phyloP scores from a whole-genome alignment of 2,888 invertebrate genomes.

The Drepanosiphum platanoidis region DNA sequence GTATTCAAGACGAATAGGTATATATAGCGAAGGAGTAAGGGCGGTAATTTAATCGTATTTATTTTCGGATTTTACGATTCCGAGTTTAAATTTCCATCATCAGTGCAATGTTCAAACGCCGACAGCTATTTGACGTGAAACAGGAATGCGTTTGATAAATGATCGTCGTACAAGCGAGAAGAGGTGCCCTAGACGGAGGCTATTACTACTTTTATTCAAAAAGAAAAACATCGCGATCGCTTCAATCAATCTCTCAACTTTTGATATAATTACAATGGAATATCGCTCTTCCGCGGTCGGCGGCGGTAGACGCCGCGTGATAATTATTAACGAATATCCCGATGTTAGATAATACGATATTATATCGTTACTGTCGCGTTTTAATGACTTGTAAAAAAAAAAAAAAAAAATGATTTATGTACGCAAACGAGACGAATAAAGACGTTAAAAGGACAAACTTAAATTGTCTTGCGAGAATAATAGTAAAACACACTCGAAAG shows the following conservation, averaged over 20 bases:
- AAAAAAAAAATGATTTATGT: neutral
- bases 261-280: neutral
- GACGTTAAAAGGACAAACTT: too few relatives aligned
- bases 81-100: slow-evolving; percentile 45
- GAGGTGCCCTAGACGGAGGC: neutral
- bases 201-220: slow-evolving; percentile 7
- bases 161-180: neutral
- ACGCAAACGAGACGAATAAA: neutral
- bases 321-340: neutral
- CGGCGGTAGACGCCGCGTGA: neutral
- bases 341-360: neutral
- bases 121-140: slow-evolving; percentile 53
- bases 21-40: neutral
- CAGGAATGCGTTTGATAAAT: slow-evolving; percentile 50
- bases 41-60: slow-evolving; percentile 48
- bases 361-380: neutral
- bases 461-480: too few relatives aligned
- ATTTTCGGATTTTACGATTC: slow-evolving; percentile 20
- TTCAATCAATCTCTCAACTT: slow-evolving; percentile 11
- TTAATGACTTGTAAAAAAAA: too few relatives aligned
- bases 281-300: neutral
- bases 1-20: slow-evolving; percentile 17
- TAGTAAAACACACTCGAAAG: too few relatives aligned
- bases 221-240: slow-evolving; percentile 25
- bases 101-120: slow-evolving; percentile 25